Base-by-base conservation (phyloP, 1,140 invertebrate species). In the Fragariocoptes setiger region DNA sequence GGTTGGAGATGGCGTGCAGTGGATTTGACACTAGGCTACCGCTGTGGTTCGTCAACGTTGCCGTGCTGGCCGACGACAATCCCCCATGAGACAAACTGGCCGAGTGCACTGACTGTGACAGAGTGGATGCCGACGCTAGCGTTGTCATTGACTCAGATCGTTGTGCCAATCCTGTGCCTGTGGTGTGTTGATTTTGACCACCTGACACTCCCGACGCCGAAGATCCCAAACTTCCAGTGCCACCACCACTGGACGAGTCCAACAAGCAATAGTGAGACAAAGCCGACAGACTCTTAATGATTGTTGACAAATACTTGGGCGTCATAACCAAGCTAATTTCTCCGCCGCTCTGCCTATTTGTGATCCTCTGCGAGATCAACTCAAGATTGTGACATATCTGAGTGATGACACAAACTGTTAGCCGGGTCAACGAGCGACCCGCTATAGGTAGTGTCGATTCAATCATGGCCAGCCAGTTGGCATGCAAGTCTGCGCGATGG, bases 361-460 rank as follows among this genome's bases (percentile, higher is more conserved):
- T 25, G 14, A 13, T 39, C 18, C 36, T 51, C 20, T 50, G 44
- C n/a, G 25, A 31, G 25, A 31, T 31, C 25, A 31, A 57, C 53
- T 83, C 78, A 21, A 86, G 64, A 53, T 83, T 85, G 31, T 64
- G 66, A 55, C 78, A 83, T 14, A 85, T 55, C 50, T 82, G 76
- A 49, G 73, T 70, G 21, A 80, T 70, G 1, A 79, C 68, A 44
- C 66, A 70, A 14, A 76, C 69, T 2, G 74, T 68, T 37, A 80
- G 69, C 35, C 70, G 69, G 4, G 74, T 70, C 12, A 85, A 56
- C 3, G 73, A 69, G 19, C 66, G 58, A 22, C 71, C 66, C 62
- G 76, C 66, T 53, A 71, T 71, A 37, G 75, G 67, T 43, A 80
- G 58, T 46, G 73, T 68, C 25, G 71, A 70, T 3, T 72, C 76